Base-by-base conservation (phyloP, 2,888 invertebrate genomes). In the Odontocolon sp. region DNA sequence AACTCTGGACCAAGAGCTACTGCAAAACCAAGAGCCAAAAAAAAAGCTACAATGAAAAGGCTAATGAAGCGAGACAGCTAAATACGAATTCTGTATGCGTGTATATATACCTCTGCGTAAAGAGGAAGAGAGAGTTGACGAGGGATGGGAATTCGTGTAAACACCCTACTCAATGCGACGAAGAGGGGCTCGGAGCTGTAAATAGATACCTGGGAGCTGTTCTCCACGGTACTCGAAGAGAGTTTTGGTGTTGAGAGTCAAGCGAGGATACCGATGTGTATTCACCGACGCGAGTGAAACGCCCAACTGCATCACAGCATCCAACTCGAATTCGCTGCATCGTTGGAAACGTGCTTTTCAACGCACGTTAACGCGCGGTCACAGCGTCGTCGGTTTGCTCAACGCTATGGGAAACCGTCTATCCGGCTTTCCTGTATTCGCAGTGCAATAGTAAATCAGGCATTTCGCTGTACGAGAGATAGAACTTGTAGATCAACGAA, bases 361-460 rank as follows among this genome's bases (percentile, higher is more conserved):
- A n/a, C n/a, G 23, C 79, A 31, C 57, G 52, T 40, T 40, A 31
- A 31, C 31, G 28, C 42, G 11, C n/a, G 52, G 6, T 21, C 21
- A 54, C 16, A 54, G 33, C 63, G 52, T 69, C 69, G 77, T 36
- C 45, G 28, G 33, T 63, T 36, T 63, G 47, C 9, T 33, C 9
- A 33, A 47, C 42, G 28, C 42, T 45, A 11, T n/a, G 14, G 23
- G 63, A 16, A 36, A 36, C 21, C 47, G 18, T 61, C 45, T 45
- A 71, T 79, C 70, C 33, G 33, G 21, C 47, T 31, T 11, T 21
- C 6, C 16, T 14, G 33, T 28, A 61, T 59, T 59, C 77, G 76
- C 36, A 45, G 50, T 78, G 72, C 71, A 70, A 75, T 76, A 75
- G 77, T 77, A 81, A 83, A 83, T 82, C 82, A 81, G 80, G 80